Conservation (phyloP, 2,888 invertebrate genomes). For the Temnothorax rugatulus region DNA sequence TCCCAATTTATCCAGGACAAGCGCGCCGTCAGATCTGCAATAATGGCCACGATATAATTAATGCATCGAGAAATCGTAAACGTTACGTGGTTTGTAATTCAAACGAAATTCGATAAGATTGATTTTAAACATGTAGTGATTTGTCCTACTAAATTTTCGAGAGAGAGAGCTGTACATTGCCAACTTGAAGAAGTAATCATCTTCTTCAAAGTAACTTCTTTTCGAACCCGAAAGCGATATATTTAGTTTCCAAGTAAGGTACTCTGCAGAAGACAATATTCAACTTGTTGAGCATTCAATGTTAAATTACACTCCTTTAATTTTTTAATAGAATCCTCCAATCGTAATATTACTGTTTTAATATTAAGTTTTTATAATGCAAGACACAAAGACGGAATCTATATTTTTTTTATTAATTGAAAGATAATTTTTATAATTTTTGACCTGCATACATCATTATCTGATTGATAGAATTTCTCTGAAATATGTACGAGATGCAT, state of each 20-base stretch:
- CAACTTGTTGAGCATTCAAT: neutral
- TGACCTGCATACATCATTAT: neutral
- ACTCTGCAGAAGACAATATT: neutral
- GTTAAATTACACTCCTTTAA: neutral
- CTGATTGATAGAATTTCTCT: neutral
- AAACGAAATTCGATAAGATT: neutral
- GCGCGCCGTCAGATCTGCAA: slow-evolving; percentile 96
- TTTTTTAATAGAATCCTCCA: neutral
- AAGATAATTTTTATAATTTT: neutral
- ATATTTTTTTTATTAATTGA: neutral
- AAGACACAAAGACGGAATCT: neutral
- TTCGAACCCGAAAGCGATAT: neutral
- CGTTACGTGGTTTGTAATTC: neutral
- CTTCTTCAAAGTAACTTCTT: neutral
- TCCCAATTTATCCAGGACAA: slow-evolving; percentile 99
- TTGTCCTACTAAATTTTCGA: neutral
- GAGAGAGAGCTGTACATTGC: neutral
- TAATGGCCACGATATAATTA: slow-evolving; percentile 29
- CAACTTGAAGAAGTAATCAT: neutral
- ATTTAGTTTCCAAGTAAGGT: neutral
- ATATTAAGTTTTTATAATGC: neutral
- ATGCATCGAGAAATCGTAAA: neutral
- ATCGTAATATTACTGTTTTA: neutral
- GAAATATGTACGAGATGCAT: neutral
- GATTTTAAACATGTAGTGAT: neutral